Percentiles rank a stretch among this genome's conserved stretches.
Evolutionary conservation across 1,140 invertebrate species (phyloP).

Genomic region (Plutomurus gul): DNA sequence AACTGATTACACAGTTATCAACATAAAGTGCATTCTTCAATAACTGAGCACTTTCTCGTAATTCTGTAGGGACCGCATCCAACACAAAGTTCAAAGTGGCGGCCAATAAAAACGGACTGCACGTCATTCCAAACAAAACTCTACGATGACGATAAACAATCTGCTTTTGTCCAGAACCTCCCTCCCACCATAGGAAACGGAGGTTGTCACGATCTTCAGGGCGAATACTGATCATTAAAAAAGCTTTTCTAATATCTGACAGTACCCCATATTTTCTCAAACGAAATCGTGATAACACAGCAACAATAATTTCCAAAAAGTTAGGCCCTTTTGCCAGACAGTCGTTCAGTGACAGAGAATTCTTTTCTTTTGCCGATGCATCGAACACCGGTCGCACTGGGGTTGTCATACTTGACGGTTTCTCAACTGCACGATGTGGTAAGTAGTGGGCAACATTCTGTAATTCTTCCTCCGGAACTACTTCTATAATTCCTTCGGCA

Average conservation of each 20-base stretch:
- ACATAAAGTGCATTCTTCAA: conserved; percentile 52
- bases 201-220: conserved; percentile 54
- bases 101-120: conserved; percentile 56
- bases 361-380: conserved; percentile 51
- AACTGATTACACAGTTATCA: conserved; percentile 54
- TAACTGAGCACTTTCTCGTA: conserved; percentile 12
- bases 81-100: conserved; percentile 47
- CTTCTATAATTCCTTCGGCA: conserved; percentile 47
- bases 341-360: conserved; percentile 56
- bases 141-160: conserved; percentile 36
- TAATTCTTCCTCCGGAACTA: neutral
- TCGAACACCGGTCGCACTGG: conserved; percentile 54
- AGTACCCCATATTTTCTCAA: conserved; percentile 55
- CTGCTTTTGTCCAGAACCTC: neutral
- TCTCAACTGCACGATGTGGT: conserved; percentile 51
- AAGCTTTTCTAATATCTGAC: conserved; percentile 59
- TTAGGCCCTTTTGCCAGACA: conserved; percentile 58
- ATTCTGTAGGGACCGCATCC: neutral
- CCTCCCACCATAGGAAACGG: conserved; percentile 54
- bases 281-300: conserved; percentile 57
- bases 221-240: conserved; percentile 57
- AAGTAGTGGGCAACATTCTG: conserved; percentile 41
- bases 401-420: conserved; percentile 47
- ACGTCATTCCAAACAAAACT: conserved; percentile 56
- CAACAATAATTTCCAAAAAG: conserved; percentile 58